These are phyloP conservation scores for Barbus barbus DNA, from an alignment of 2,113 vertebrate species.

Conservation along the genomic window DNA sequence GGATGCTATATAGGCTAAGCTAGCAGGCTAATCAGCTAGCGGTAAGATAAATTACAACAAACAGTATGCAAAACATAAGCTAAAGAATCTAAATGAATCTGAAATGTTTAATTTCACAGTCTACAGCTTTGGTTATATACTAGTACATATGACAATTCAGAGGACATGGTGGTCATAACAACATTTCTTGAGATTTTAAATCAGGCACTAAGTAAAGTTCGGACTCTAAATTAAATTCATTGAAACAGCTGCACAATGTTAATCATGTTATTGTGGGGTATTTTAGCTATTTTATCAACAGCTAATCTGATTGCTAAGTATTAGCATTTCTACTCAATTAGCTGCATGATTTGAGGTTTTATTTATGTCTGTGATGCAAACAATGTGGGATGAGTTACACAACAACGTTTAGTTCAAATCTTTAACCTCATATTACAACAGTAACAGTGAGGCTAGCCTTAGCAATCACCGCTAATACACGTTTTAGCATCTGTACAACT, in stretches of 20 bases:
- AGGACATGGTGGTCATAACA: not conserved
- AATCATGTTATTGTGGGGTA: no score
- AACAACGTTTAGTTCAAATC: not conserved
- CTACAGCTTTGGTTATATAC: not conserved
- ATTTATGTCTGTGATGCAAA: not conserved
- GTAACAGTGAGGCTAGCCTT: not conserved
- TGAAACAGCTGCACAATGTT: no score
- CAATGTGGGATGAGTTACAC: not conserved
- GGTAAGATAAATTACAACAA: not conserved
- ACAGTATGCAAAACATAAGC: not conserved
- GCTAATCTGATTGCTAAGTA: not conserved
- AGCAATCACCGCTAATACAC: not conserved
- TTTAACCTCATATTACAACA: not conserved
- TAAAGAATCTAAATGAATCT: not conserved
- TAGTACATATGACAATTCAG: not conserved
- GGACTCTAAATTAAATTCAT: no score
- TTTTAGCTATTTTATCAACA: not conserved
- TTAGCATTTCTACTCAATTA: not conserved
- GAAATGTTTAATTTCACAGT: not conserved
- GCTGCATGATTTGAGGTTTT: not conserved
- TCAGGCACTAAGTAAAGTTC: not conserved
- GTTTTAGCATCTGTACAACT: not conserved
- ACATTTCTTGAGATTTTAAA: not conserved
- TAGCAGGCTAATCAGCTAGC: not conserved
- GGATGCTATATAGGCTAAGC: not conserved